Evolutionary conservation across 1,140 invertebrate genomes (phyloP).

Genomic region (Pogonus chalceus): DNA sequence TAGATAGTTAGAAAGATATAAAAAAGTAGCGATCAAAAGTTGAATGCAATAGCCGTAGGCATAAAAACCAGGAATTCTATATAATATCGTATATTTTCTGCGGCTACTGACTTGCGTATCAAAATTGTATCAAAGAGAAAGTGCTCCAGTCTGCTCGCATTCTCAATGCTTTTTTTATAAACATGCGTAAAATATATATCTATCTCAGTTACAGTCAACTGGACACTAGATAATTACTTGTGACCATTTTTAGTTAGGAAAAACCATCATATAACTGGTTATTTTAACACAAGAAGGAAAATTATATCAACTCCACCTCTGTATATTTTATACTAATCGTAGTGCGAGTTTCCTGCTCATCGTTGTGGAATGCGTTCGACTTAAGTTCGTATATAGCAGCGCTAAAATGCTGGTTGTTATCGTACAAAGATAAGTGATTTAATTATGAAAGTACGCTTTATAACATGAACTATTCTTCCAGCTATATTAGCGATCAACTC

Average conservation of each 20-base stretch:
- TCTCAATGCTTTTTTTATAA: not conserved
- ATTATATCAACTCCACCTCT: not conserved
- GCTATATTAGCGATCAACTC: not conserved
- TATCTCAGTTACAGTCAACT: not conserved
- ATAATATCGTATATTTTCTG: no score
- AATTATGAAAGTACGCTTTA: not conserved
- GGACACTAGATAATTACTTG: not conserved
- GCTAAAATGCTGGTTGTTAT: not conserved
- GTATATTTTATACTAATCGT: not conserved
- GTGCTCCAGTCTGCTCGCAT: not conserved
- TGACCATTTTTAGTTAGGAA: not conserved
- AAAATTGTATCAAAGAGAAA: slow-evolving; percentile 2
- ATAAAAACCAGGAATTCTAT: no score
- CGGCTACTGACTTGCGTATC: no score
- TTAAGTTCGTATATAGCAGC: not conserved
- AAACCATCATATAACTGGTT: not conserved
- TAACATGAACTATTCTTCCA: not conserved
- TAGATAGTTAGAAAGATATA: no score
- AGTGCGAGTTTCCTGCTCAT: not conserved
- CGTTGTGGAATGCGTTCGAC: not conserved
- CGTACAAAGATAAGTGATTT: not conserved
- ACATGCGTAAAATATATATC: not conserved
- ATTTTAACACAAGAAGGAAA: not conserved
- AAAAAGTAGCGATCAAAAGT: no score
- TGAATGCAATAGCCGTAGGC: no score